Evolutionary conservation across 2,797 vertebrate species (phyloP).

Genomic region (Falco biarmicus): DNA sequence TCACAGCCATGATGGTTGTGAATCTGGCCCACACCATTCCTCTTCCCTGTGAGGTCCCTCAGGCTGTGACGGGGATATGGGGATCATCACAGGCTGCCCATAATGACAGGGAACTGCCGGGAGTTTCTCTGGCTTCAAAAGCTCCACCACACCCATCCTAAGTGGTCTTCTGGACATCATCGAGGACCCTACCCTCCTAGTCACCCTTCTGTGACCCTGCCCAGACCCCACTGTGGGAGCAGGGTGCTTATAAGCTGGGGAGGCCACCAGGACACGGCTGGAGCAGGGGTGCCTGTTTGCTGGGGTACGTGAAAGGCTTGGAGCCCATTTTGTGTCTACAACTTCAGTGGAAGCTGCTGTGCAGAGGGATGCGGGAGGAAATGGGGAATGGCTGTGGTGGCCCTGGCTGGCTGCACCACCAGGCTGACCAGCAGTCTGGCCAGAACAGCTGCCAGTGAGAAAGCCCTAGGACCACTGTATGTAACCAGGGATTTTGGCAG

Average conservation of each 20-base stretch:
- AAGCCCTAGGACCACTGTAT: background rate
- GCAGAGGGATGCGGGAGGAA: background rate
- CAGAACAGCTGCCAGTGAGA: background rate
- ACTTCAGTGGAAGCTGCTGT: background rate
- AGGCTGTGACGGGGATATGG: background rate
- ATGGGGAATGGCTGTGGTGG: background rate
- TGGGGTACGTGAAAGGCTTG: background rate
- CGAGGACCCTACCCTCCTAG: background rate
- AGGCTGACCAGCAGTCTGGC: background rate
- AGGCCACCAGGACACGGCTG: background rate
- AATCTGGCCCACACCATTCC: background rate
- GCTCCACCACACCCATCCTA: background rate
- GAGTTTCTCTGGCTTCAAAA: background rate
- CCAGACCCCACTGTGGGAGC: background rate
- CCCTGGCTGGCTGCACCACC: background rate
- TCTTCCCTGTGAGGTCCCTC: background rate
- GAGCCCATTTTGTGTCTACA: background rate
- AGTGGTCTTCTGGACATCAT: background rate
- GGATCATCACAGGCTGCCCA: background rate
- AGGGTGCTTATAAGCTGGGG: background rate
- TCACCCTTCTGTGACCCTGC: background rate
- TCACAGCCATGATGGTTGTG: background rate
- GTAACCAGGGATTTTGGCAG: background rate
- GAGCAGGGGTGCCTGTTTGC: background rate
- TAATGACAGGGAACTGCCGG: background rate